Base-by-base conservation (phyloP, 2,888 invertebrate species). In the Smittia sp. region DNA sequence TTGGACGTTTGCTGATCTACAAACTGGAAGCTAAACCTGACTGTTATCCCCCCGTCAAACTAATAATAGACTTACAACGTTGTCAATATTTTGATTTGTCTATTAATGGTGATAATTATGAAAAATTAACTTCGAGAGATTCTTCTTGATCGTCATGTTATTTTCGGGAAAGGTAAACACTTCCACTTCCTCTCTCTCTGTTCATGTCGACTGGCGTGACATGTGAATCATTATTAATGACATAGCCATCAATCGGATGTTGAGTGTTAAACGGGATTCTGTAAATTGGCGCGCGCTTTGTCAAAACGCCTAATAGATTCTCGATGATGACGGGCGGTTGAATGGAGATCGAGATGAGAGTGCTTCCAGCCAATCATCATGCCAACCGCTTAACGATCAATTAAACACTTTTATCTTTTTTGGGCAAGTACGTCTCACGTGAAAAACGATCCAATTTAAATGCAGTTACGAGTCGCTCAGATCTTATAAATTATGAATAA, bases 81-180 rank as follows among this genome's bases (percentile, higher is more conserved):
- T 67, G 67, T 67, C 67, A 67, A 67, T 67, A 67, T 67, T 67
- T 67, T 67, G 67, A 67, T 67, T 67, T 41, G 41, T 67, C 67
- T 41, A 39, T 67, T 38, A 67, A 18, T 58, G 67, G 67, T 27
- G 22, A 67, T 67, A 67, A 67, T 67, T 67, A 67, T 67, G 67
- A 41, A 67, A 67, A 67, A 67, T 67, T 67, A 67, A 67, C 41
- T 67, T 63, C 63, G 65, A 65, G 32, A 32, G 24, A 27, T 4
- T 7, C 63, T 63, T 63, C 52, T 52, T 58, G 9, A 1, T 22
- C 58, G 58, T 58, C 58, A 18, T 20, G 20, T 58, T n/a, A 22
- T 58, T 58, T 63, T 63, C 15, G 25, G 58, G 63, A 25, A 63
- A 27, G 63, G 27, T 27, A 63, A 27, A 63, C 25, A 58, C 63